Percentiles rank a stretch among this genome's conserved stretches.
Evolutionary conservation across 1,140 invertebrate genomes (phyloP).

Genomic region (Cherax destructor): DNA sequence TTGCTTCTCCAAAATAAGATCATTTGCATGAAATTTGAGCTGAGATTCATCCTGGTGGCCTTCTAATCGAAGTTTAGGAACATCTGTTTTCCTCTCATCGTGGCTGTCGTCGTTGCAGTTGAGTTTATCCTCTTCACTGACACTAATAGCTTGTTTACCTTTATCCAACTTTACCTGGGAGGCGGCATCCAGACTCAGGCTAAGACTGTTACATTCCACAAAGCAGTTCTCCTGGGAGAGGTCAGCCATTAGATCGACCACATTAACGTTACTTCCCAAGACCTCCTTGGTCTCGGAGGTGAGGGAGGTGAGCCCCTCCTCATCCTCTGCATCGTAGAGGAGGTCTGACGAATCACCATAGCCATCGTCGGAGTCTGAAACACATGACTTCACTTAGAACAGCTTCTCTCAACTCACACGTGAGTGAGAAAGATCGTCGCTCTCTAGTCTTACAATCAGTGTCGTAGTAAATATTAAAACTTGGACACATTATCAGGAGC

Average conservation of each 20-base stretch:
- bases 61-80: conserved; percentile 31
- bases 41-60: conserved; percentile 14
- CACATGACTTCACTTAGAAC: background rate
- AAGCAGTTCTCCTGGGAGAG: background rate
- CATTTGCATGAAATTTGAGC: background rate
- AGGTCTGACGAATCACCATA: conserved; percentile 62
- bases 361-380: conserved; percentile 57
- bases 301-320: conserved; percentile 28
- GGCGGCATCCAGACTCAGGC: background rate
- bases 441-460: no score
- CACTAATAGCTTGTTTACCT: background rate
- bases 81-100: conserved; percentile 16
- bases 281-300: conserved; percentile 41
- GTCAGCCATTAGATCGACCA: conserved; percentile 10
- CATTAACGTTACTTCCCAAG: conserved; percentile 35
- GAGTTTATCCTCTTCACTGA: background rate
- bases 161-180: background rate
- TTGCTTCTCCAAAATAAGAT: background rate
- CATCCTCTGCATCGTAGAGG: conserved; percentile 59
- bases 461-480: no score
- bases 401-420: no score
- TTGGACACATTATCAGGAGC: no score
- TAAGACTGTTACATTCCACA: background rate
- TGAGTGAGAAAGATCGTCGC: no score
- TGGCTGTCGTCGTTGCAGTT: background rate